phyloP scores from a whole-genome alignment of 2,113 vertebrate genomes.

The Microcebus griseorufus region DNA sequence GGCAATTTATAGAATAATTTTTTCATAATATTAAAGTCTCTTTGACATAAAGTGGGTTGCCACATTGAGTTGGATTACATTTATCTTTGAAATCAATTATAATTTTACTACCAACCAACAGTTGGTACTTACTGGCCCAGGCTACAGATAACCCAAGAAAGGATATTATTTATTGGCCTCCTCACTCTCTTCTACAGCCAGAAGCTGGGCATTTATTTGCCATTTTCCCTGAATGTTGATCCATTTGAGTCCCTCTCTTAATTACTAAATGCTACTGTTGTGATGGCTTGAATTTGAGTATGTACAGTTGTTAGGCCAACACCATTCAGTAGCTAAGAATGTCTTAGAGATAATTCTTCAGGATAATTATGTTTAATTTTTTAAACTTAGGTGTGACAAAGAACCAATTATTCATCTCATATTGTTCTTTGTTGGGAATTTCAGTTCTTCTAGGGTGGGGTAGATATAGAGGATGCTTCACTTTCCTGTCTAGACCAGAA shows the following conservation, averaged over 20 bases:
- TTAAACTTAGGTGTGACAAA: neutral
- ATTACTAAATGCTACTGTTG: neutral
- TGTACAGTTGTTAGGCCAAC: neutral
- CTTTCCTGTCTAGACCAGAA: neutral
- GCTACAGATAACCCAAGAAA: neutral
- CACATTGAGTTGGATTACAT: neutral
- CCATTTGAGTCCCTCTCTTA: neutral
- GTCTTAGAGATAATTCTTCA: neutral
- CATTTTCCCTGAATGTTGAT: neutral
- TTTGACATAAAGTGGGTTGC: neutral
- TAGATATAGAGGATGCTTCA: neutral
- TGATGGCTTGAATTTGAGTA: neutral
- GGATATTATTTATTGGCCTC: neutral
- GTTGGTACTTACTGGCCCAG: neutral
- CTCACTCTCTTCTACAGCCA: neutral
- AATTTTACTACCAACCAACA: neutral
- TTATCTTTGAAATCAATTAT: conserved; percentile 41
- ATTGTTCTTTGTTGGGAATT: neutral
- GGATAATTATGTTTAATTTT: neutral
- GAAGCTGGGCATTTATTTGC: neutral
- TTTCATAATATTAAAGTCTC: conserved; percentile 4
- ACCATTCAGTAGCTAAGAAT: neutral
- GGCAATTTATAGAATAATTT: neutral
- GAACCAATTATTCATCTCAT: neutral
- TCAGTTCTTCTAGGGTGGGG: neutral